phyloP scores from a whole-genome alignment of 92 coral and sea anemone species.

The Siderastrea siderea region DNA sequence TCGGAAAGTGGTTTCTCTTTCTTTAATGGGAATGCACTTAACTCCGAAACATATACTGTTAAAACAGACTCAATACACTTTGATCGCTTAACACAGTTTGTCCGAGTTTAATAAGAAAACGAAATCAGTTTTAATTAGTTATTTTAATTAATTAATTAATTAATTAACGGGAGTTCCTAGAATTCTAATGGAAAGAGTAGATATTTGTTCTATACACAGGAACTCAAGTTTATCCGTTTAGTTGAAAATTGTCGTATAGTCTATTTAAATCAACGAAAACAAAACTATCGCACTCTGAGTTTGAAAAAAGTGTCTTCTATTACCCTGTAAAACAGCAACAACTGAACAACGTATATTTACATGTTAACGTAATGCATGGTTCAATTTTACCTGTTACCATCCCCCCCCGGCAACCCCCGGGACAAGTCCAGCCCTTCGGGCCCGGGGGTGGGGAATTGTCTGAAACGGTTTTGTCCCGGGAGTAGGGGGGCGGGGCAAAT shows the following conservation, averaged over 20 bases:
- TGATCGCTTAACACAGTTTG: background rate
- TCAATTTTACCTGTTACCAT: no score
- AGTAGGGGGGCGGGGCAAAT: no score
- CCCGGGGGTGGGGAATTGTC: no score
- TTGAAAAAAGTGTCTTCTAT: background rate
- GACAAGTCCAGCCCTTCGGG: no score
- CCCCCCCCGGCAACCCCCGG: no score
- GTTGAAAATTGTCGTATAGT: background rate
- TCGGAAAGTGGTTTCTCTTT: no score
- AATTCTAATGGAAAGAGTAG: background rate
- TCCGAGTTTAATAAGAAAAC: background rate
- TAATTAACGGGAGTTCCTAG: background rate
- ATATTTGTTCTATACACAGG: slow-evolving; percentile 13
- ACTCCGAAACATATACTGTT: no score
- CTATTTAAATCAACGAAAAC: background rate
- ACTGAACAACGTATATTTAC: no score
- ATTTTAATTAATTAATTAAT: background rate
- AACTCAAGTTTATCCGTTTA: background rate
- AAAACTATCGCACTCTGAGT: background rate
- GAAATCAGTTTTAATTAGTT: background rate
- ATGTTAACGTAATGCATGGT: no score
- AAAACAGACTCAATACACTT: no score
- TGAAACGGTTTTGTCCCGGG: no score
- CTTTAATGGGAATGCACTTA: no score
- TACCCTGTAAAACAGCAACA: background rate